Conservation (phyloP, 2,113 vertebrate species). For the Rhinichthys klamathensis region DNA sequence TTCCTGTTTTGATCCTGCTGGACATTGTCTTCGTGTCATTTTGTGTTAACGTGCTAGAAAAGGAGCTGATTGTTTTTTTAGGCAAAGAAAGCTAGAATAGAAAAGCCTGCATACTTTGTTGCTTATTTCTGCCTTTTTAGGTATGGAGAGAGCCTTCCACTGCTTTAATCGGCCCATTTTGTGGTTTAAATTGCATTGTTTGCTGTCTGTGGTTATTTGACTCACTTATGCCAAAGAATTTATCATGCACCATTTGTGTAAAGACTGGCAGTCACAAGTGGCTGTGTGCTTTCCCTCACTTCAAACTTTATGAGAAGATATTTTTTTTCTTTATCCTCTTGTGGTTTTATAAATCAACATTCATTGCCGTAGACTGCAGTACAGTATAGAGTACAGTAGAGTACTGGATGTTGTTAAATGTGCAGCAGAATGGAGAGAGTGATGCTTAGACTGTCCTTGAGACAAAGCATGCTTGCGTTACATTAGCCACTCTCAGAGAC, state of each 20-base stretch:
- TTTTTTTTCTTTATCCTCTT: constrained; percentile 14
- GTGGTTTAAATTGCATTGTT: background rate
- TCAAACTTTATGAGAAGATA: background rate
- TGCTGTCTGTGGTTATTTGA: constrained; percentile 2
- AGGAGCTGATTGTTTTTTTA: constrained; percentile 13
- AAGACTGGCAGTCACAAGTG: background rate
- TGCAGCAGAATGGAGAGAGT: constrained; percentile 24
- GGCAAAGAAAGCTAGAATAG: constrained; percentile 7
- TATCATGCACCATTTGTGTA: background rate
- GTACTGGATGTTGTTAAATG: constrained; percentile 34
- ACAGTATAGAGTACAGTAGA: constrained; percentile 13
- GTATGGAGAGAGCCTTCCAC: background rate
- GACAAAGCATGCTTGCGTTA: constrained; percentile 40
- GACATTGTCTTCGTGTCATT: constrained; percentile 59
- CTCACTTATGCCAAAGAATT: constrained; percentile 10
- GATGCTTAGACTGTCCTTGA: constrained; percentile 50
- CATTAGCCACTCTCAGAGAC: constrained; percentile 37
- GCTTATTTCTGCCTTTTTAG: background rate
- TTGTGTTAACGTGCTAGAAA: constrained; percentile 10
- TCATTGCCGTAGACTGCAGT: constrained; percentile 1
- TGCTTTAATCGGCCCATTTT: background rate
- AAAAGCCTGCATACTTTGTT: background rate
- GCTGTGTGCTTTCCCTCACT: background rate
- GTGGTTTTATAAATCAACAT: constrained; percentile 30
- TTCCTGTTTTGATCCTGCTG: constrained; percentile 66